Conservation (phyloP, 1,140 invertebrate genomes). For the Scaptodrosophila lebanonensis region DNA sequence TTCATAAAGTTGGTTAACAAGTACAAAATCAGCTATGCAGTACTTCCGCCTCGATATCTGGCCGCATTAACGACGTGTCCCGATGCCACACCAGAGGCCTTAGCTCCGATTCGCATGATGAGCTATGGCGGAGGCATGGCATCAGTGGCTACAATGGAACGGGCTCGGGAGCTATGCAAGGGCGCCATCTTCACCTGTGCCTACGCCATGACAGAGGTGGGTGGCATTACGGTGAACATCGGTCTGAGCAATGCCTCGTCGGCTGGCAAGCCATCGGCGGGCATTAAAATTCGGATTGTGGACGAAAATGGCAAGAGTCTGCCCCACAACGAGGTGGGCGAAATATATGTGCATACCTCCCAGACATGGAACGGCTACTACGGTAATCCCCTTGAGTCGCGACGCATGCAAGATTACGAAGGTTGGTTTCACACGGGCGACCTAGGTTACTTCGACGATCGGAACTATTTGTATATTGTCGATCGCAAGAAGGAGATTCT, state of each 20-base stretch:
- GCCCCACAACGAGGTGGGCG: slow-evolving; percentile 63
- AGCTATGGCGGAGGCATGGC: slow-evolving; percentile 30
- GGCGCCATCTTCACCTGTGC: slow-evolving; percentile 24
- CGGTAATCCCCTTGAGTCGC: slow-evolving; percentile 79
- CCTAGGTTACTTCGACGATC: no score
- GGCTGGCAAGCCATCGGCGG: slow-evolving; percentile 32
- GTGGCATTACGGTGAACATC: slow-evolving; percentile 21
- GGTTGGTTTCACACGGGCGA: slow-evolving; percentile 84
- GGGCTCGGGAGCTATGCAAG: slow-evolving; percentile 16
- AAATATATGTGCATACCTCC: slow-evolving; percentile 76
- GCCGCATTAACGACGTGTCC: slow-evolving; percentile 32
- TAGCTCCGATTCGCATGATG: slow-evolving; percentile 19
- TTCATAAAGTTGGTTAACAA: slow-evolving; percentile 42
- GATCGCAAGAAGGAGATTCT: slow-evolving; percentile 81
- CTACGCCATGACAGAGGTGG: slow-evolving; percentile 43
- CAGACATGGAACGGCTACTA: slow-evolving; percentile 70
- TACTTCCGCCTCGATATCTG: slow-evolving; percentile 40
- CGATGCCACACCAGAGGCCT: slow-evolving; percentile 16
- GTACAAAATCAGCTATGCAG: slow-evolving; percentile 37
- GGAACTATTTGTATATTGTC: slow-evolving; percentile 78
- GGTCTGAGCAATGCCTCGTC: slow-evolving; percentile 24
- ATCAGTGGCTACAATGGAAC: slow-evolving; percentile 17
- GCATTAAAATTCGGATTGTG: slow-evolving; percentile 59
- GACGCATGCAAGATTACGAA: no score
- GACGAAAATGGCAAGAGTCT: slow-evolving; percentile 46